phyloP scores from a whole-genome alignment of 2,888 invertebrate genomes.

The Drosophila birchii region DNA sequence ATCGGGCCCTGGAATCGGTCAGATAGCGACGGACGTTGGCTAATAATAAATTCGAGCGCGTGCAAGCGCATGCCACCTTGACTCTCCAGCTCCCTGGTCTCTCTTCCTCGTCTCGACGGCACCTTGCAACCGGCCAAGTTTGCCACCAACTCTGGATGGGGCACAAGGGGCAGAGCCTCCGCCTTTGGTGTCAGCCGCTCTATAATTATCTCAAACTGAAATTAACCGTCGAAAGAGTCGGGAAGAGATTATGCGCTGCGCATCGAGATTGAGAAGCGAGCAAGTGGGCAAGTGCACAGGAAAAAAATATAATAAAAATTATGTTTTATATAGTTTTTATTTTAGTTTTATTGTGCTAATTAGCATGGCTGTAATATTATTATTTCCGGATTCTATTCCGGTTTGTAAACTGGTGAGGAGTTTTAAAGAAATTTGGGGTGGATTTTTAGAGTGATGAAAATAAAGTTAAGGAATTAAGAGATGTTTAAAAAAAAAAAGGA shows the following conservation, averaged over 20 bases:
- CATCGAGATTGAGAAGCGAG: slow-evolving; percentile 38
- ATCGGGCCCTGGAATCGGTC: slow-evolving; percentile 52
- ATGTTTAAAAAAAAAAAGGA: background rate
- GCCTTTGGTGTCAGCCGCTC: slow-evolving; percentile 79
- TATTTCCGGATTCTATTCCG: background rate
- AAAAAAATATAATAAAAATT: slow-evolving; percentile 4
- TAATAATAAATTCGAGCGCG: slow-evolving; percentile 83
- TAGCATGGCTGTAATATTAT: background rate
- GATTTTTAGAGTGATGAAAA: background rate
- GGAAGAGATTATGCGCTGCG: slow-evolving; percentile 76
- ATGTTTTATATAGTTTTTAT: background rate
- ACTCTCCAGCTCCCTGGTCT: slow-evolving; percentile 12
- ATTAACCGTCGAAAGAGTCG: slow-evolving; percentile 83
- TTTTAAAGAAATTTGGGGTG: background rate
- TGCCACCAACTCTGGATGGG: slow-evolving; percentile 20
- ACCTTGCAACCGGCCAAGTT: slow-evolving; percentile 40
- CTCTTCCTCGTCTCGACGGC: slow-evolving; percentile 18
- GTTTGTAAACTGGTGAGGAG: background rate
- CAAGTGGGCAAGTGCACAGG: slow-evolving; percentile 40
- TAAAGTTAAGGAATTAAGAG: background rate
- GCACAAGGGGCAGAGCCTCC: slow-evolving; percentile 11
- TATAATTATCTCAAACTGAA: slow-evolving; percentile 83
- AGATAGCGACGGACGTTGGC: slow-evolving; percentile 58
- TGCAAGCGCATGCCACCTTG: slow-evolving; percentile 77
- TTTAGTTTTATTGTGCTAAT: background rate